Percentiles rank a stretch among this genome's conserved stretches.
These are phyloP conservation scores for Vimba vimba DNA, from an alignment of 2,113 vertebrate genomes.

Conservation along the genomic window DNA sequence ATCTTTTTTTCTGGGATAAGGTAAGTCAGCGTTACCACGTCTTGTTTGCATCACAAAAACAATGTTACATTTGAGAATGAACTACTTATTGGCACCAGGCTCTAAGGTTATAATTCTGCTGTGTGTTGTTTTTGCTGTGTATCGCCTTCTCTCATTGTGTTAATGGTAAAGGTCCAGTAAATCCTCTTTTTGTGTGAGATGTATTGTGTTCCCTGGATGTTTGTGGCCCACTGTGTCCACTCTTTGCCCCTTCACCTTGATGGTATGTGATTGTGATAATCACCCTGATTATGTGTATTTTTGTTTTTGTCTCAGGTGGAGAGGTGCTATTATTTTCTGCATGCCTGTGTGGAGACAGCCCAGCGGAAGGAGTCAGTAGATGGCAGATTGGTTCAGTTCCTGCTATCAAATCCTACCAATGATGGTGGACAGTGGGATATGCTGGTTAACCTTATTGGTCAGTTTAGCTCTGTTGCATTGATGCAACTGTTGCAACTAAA, in stretches of 20 bases:
- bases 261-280: no score
- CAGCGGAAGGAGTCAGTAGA: constrained; percentile 90
- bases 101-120: background rate
- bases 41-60: background rate
- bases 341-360: constrained; percentile 91
- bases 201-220: constrained; percentile 19
- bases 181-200: constrained; percentile 33
- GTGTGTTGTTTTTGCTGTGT: constrained; percentile 11
- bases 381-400: constrained; percentile 89
- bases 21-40: constrained; percentile 69
- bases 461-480: constrained; percentile 54
- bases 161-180: constrained; percentile 12
- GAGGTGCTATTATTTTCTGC: constrained; percentile 93
- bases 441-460: constrained; percentile 96
- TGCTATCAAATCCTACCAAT: constrained; percentile 91
- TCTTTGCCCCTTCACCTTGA: constrained; percentile 6
- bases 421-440: constrained; percentile 99
- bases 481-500: background rate
- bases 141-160: constrained; percentile 9
- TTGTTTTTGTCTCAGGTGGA: constrained; percentile 79
- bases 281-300: background rate
- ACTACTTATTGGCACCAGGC: background rate
- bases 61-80: background rate
- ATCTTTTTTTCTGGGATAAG: constrained; percentile 99
- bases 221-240: constrained; percentile 26